Evolutionary conservation across 35 echinoderm and acorn worm genomes (phyloP), one percentile per base, ranked within the genome.

Genomic region (Lytechinus pictus): DNA sequence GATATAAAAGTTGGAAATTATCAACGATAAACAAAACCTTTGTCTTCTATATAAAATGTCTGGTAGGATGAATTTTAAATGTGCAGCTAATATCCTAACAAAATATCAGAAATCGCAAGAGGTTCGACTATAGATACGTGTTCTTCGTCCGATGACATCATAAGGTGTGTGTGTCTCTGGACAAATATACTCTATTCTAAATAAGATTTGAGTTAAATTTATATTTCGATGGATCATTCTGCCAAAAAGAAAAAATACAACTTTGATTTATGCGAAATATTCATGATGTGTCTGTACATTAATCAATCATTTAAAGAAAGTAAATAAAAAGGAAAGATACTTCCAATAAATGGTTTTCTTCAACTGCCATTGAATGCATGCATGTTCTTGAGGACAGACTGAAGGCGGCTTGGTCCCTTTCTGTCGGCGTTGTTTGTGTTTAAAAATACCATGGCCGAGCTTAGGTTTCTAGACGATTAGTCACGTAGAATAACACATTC

Each of bases 401-500:
- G 33, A 44, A 16, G 66, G 19, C 66, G 6, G n/a, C 14, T 79
- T 79, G 5, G 9, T 58, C 56, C 13, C 1, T 58, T 79, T 79
- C 21, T 79, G 66, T 79, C 66, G 66, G 66, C 19, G 21, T 79
- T 79, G 66, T 79, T 24, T 24, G 66, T 79, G 66, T 79, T 79
- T 79, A 14, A 79, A 27, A 24, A 24, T 79, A 24, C 66, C 8
- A 5, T 79, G 66, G 66, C 21, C 66, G 66, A 79, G 66, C 19
- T 79, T 24, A 7, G 66, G 16, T 79, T 79, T 24, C 3, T 79
- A 79, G 66, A 79, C 66, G 66, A 79, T 79, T 79, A 24, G 66
- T 79, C 66, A 79, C 66, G 66, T 79, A 79, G 66, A 16, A 79
- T 79, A 79, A 79, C 19, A 79, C 66, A 79, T 79, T 79, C 66